These are phyloP conservation scores for Hypothenemus hampei DNA, from an alignment of 1,140 invertebrate genomes.

Conservation along the genomic window DNA sequence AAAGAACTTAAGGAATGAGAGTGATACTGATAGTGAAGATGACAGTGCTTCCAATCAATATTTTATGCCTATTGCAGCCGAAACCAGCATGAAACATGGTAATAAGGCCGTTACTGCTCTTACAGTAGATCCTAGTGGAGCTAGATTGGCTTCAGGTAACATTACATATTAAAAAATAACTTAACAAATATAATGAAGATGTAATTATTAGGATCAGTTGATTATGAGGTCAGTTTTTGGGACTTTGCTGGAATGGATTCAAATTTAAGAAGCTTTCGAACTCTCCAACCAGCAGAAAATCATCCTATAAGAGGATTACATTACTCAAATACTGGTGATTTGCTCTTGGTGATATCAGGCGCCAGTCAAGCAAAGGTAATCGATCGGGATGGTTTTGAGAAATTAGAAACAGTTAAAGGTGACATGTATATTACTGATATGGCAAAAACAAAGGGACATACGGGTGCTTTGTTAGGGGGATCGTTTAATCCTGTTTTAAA, in stretches of 20 bases:
- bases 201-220: constrained; percentile 71
- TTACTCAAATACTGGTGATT: constrained; percentile 91
- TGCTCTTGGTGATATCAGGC: constrained; percentile 90
- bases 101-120: constrained; percentile 81
- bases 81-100: constrained; percentile 82
- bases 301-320: constrained; percentile 88
- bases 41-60: constrained; percentile 48
- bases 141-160: constrained; percentile 71
- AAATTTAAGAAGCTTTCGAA: constrained; percentile 84
- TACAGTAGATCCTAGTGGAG: constrained; percentile 87
- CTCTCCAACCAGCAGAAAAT: constrained; percentile 88
- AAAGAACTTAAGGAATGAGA: constrained; percentile 10
- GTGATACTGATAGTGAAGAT: constrained; percentile 49
- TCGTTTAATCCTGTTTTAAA: constrained; percentile 90
- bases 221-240: constrained; percentile 96
- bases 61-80: constrained; percentile 71
- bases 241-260: constrained; percentile 98
- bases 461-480: constrained; percentile 83
- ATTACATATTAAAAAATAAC: neutral
- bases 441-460: constrained; percentile 93
- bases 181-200: too few species aligned
- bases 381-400: constrained; percentile 94
- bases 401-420: constrained; percentile 92
- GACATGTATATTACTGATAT: constrained; percentile 96
- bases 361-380: constrained; percentile 88